Evolutionary conservation across 1,140 invertebrate species (phyloP).

Genomic region (Solenopsis fugax): DNA sequence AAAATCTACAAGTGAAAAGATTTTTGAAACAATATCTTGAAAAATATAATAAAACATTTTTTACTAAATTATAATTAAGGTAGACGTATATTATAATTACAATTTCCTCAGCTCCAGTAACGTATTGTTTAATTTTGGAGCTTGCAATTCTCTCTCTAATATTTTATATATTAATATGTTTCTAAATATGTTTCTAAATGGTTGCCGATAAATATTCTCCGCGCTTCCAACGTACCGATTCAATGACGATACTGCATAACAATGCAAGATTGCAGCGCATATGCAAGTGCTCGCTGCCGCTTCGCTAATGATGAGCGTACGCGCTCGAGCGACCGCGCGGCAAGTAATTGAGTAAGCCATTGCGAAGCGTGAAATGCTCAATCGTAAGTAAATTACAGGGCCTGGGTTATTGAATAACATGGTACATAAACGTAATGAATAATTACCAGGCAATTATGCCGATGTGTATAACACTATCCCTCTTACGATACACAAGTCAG

Average conservation of each 20-base stretch:
- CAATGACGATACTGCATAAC: constrained; percentile 24
- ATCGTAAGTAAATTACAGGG: constrained; percentile 76
- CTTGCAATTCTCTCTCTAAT: background rate
- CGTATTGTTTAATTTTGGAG: background rate
- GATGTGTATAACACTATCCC: constrained; percentile 15
- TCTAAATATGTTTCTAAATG: background rate
- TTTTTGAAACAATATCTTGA: background rate
- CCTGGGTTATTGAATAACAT: constrained; percentile 75
- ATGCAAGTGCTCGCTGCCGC: constrained; percentile 48
- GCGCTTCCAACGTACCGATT: constrained; percentile 15
- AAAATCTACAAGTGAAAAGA: background rate
- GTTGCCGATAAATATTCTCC: background rate
- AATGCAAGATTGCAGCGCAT: constrained; percentile 46
- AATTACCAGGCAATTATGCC: constrained; percentile 73
- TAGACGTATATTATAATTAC: background rate
- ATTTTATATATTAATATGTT: background rate
- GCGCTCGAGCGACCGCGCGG: constrained; percentile 50
- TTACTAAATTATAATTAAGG: background rate
- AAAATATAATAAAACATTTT: background rate
- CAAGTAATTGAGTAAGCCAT: constrained; percentile 73
- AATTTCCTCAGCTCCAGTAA: background rate
- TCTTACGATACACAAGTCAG: background rate
- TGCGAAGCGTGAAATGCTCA: constrained; percentile 77
- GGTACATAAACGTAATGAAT: constrained; percentile 76
- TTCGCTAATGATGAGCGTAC: constrained; percentile 58